Base-by-base conservation (phyloP, 2,888 invertebrate genomes). In the Drosophila macrospina region DNA sequence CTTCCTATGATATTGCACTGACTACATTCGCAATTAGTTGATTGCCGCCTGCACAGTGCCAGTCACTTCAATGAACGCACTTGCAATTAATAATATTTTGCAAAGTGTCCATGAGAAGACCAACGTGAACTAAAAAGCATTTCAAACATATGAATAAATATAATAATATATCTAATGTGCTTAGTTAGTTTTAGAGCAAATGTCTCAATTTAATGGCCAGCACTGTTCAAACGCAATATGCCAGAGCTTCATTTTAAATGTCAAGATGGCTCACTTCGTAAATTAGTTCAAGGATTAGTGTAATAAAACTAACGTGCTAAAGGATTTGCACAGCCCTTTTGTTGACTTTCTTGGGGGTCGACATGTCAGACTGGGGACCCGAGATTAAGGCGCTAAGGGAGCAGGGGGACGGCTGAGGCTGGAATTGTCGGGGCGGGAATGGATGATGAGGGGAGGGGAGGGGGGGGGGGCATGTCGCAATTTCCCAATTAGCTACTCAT, bases 211-310 rank as follows among this genome's bases (percentile, higher is more conserved):
- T 1, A 5, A 3, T 62, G 51, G 0, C 13, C 44, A 4, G n/a
- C 16, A 60, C n/a, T 70, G 60, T 74, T 11, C 6, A 13, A 26
- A 39, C 44, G 42, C 50, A 71, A 67, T 80, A 77, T 69, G 74
- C 52, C 54, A 45, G 48, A 47, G 34, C 59, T 69, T 64, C 59
- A 82, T 64, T 72, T 69, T 63, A 63, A 75, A 72, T 70, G 62
- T 54, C 36, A 65, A 74, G 64, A 60, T 65, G 64, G 37, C 63
- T 65, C 63, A 54, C 32, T 67, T 66, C 69, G 55, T 48, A 86
- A 89, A 86, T 85, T 88, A 88, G 89, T 83, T 85, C 89, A 85
- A 85, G 85, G 85, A 88, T 85, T 89, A 88, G 81, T 69, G 66
- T 67, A 89, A 85, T 89, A 86, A 89, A 85, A 89, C 89, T 88